Evolutionary conservation across 1,140 invertebrate species (phyloP), one percentile per base, ranked within the genome.

Genomic region (Habropoda laboriosa): DNA sequence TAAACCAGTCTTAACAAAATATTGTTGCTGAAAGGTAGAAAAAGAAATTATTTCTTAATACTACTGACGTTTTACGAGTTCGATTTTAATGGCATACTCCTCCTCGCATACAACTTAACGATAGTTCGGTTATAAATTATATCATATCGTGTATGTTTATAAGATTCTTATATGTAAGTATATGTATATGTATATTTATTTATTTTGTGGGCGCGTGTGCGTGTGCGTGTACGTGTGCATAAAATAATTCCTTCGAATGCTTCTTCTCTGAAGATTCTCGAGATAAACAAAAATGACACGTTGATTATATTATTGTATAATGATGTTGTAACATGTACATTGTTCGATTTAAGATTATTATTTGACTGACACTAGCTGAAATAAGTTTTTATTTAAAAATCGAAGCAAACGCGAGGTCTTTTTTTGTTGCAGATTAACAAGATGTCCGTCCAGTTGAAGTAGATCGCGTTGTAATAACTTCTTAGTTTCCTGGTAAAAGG

Each of bases 121-220:
- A 68, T 83, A 81, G 76, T 81, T 60, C 73, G 55, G 75, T 73
- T 73, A 81, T 86, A 85, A 86, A 57, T 78, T 82, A 86, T 85
- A 85, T 72, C 64, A 78, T 85, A 85, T 82, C 83, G 75, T 76
- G 80, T 86, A 66, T 86, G 82, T 86, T 79, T 79, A 45, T 49
- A 49, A 24, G 53, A 40, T 42, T 24, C 49, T 58, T 67, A 35
- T 21, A 60, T 21, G 32, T 58, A 7, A 35, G 18, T 35, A 30
- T 32, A 21, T 16, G 3, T 47, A 18, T 47, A 21, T 47, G 18
- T 47, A 4, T 16, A 16, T 57, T 21, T 18, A 3, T 30, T 1
- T 13, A 27, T 51, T 3, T 24, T 4, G 24, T 12, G 8, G 0
- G n/a, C 8, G n/a, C 12, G 27, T 24, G 24, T 12, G 13, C 12